Evolutionary conservation across 2,113 vertebrate species (phyloP).

Genomic region (Chrysochloris asiatica): DNA sequence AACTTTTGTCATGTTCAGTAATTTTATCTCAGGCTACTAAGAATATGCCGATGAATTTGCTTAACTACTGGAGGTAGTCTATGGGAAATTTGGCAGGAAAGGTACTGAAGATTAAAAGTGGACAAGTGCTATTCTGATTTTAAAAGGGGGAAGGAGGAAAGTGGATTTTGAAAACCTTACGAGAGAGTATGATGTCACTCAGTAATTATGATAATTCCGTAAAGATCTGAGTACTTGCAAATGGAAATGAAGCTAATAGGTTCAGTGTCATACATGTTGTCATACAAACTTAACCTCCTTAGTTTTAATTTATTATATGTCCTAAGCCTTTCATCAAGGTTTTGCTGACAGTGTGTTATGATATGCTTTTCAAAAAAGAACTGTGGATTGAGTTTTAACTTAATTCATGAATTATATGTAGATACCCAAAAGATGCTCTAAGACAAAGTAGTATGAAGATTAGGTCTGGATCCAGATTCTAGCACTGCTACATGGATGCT

Average conservation of each 20-base stretch:
- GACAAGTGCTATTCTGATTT: slow-evolving; percentile 18
- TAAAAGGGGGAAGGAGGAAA: neutral
- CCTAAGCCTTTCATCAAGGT: neutral
- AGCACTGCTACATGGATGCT: neutral
- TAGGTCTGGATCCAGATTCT: neutral
- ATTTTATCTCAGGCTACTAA: neutral
- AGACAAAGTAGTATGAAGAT: neutral
- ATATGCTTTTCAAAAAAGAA: neutral
- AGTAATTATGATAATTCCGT: slow-evolving; percentile 1
- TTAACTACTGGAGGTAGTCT: neutral
- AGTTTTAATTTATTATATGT: neutral
- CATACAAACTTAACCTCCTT: neutral
- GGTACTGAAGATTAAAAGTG: neutral
- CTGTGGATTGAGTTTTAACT: slow-evolving; percentile 19
- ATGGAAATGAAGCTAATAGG: neutral
- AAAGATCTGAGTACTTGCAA: neutral
- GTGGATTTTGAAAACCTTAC: slow-evolving; percentile 5
- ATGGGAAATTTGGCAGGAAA: slow-evolving; percentile 45
- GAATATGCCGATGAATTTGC: slow-evolving; percentile 23
- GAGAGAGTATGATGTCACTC: neutral
- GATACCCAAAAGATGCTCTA: slow-evolving; percentile 13
- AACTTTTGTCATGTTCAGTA: slow-evolving; percentile 17
- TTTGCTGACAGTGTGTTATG: neutral
- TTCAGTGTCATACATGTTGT: neutral
- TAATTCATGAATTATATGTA: slow-evolving; percentile 38